These are phyloP conservation scores for Enoplosus armatus DNA, from an alignment of 2,797 vertebrate genomes.

Conservation along the genomic window DNA sequence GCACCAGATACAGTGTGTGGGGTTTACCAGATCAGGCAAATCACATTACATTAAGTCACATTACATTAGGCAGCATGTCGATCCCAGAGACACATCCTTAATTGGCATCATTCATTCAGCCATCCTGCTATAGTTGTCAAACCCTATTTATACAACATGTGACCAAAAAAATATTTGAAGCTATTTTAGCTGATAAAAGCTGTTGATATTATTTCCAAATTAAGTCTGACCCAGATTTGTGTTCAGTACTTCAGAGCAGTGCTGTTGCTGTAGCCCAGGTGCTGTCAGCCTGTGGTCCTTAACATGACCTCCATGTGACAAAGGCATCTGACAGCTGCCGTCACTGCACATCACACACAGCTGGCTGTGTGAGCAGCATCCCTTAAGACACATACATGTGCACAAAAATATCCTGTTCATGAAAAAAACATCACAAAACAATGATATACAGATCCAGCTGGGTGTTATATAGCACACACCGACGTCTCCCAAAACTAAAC, in stretches of 20 bases:
- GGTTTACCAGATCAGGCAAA: not conserved
- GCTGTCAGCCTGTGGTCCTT: not conserved
- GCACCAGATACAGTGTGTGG: not conserved
- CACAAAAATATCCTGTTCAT: not conserved
- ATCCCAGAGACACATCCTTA: not conserved
- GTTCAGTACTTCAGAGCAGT: not conserved
- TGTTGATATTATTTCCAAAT: not conserved
- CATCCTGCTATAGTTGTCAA: not conserved
- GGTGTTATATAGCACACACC: not conserved
- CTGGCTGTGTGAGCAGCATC: constrained; percentile 9
- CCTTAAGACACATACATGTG: not conserved
- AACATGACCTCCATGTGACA: not conserved
- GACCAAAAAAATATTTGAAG: not conserved
- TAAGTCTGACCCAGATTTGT: not conserved
- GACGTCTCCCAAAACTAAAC: not conserved
- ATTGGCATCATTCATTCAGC: not conserved
- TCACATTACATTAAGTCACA: not conserved
- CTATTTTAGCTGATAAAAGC: not conserved
- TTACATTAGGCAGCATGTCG: not conserved
- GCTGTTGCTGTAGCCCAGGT: constrained; percentile 26
- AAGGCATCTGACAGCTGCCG: constrained; percentile 43
- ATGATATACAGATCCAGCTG: not conserved
- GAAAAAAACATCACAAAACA: not conserved
- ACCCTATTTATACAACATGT: accelerated
- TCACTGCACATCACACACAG: constrained; percentile 31